Conservation (phyloP, 2,797 vertebrate species). For the Artibeus lituratus region DNA sequence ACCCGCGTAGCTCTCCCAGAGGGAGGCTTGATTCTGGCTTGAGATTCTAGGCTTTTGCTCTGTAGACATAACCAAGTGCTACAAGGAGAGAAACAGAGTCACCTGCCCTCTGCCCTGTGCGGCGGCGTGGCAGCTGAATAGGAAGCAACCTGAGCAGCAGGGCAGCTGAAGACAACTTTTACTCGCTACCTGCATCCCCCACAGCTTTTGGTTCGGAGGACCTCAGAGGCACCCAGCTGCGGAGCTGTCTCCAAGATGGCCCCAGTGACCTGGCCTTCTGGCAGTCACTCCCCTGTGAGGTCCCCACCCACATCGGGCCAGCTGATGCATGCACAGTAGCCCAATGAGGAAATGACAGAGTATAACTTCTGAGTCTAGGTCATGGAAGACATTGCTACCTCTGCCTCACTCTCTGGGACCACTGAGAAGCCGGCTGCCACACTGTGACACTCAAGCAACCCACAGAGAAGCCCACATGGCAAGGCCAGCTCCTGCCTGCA, state of each 20-base stretch:
- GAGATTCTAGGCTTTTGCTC: background rate
- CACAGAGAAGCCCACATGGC: background rate
- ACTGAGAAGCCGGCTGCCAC: accelerated
- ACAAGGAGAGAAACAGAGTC: background rate
- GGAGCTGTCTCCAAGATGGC: background rate
- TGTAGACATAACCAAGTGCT: background rate
- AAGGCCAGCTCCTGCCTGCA: background rate
- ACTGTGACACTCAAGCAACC: background rate
- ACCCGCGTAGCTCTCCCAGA: background rate
- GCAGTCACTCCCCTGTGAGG: background rate
- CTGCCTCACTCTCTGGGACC: background rate
- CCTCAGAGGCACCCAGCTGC: background rate
- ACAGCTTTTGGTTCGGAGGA: background rate
- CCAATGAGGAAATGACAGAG: background rate
- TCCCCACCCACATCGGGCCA: background rate
- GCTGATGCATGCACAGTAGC: background rate
- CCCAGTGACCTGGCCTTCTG: background rate
- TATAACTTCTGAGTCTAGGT: background rate
- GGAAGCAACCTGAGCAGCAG: background rate
- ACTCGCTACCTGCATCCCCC: background rate
- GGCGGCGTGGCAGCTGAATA: background rate
- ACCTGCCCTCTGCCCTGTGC: background rate
- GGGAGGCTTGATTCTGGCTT: background rate
- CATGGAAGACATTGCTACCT: background rate
- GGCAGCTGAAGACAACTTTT: background rate